Evolutionary conservation across 2,797 vertebrate genomes (phyloP).

Genomic region (Notolepis coatsorum): DNA sequence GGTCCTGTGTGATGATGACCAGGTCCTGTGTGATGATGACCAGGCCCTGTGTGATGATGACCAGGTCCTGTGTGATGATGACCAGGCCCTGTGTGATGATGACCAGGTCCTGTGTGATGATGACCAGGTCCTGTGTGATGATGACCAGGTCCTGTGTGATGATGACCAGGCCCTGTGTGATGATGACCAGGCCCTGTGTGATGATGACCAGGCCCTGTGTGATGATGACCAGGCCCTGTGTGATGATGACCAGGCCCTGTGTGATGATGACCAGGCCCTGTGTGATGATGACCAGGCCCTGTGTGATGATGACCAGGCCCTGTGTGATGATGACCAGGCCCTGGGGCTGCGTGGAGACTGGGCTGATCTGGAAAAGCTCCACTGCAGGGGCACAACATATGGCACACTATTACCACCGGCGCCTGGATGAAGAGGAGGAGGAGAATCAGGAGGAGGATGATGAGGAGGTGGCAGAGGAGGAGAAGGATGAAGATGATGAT

Average conservation of each 20-base stretch:
- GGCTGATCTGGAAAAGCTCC: constrained; percentile 41
- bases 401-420: not conserved
- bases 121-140: constrained; percentile 59
- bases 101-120: constrained; percentile 67
- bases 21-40: constrained; percentile 57
- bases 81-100: constrained; percentile 61
- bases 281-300: constrained; percentile 62
- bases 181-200: constrained; percentile 65
- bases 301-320: constrained; percentile 68
- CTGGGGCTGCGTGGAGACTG: not conserved
- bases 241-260: constrained; percentile 62
- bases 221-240: constrained; percentile 66
- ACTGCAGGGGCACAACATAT: constrained; percentile 29
- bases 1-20: constrained; percentile 70
- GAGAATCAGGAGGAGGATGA: constrained; percentile 5
- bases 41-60: constrained; percentile 66
- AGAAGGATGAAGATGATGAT: constrained; percentile 6
- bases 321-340: constrained; percentile 51
- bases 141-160: constrained; percentile 67
- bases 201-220: constrained; percentile 64
- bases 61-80: constrained; percentile 62
- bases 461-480: not conserved
- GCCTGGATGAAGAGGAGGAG: not conserved
- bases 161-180: constrained; percentile 63
- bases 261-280: constrained; percentile 67